Evolutionary conservation across 2,113 vertebrate species (phyloP), one percentile per base, ranked within the genome.

Genomic region (Origma solitaria): DNA sequence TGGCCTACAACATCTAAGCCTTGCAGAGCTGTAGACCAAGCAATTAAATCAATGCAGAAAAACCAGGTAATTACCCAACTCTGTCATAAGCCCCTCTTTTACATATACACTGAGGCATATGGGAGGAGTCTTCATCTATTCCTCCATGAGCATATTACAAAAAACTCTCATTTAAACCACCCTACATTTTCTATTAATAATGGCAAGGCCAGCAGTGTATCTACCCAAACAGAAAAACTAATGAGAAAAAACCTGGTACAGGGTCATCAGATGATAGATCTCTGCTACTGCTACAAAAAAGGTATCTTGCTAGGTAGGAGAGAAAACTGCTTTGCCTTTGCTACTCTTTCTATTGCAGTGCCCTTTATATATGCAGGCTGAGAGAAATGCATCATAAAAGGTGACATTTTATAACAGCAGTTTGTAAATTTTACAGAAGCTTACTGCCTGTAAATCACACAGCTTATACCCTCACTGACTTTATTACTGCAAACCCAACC

Each of bases 341-440:
- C 95, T 86, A 91, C 82, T 96, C 91, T 97, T 96, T 93, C 96
- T 94, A 68, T 92, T 76, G 89, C 92, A 88, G 60, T 92, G 95
- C 86, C 97, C 96, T 98, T 98, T 98, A 97, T 98, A 97, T 97
- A 98, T 97, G 97, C 98, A 97, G 95, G 90, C 94, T 54, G 90
- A 96, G 97, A 71, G 89, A 96, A 97, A 98, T 97, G 96, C 94
- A 98, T 98, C 97, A 98, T 98, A 98, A 98, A 98, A 97, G 96
- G 97, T 97, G 98, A 98, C 98, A 97, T 98, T 98, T 98, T 98
- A 97, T 97, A 98, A 98, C 94, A 98, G 97, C 97, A 98, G 97
- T 98, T 98, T 98, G 98, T 98, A 98, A 98, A 98, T 98, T 98
- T 98, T 98, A 98, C 97, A 97, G 98, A 98, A 96, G 96, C 96